A percentile compares a stretch with the other conserved stretches of the same genome.
Evolutionary conservation across 35 echinoderm and acorn worm genomes (phyloP).

Genomic region (Apostichopus japonicus): DNA sequence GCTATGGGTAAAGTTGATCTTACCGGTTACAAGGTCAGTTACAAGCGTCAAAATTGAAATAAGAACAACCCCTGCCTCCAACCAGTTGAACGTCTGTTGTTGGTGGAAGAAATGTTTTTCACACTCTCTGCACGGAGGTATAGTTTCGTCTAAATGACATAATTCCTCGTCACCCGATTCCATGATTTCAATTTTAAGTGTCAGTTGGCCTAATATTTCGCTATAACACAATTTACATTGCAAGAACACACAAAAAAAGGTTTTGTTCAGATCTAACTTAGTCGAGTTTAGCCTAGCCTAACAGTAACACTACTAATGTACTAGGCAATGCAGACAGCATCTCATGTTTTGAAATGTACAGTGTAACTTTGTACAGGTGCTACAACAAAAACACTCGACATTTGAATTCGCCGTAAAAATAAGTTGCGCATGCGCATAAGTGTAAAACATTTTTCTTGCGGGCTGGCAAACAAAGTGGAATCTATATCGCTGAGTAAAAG

Average conservation of each 20-base stretch:
- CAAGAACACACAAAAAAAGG: too few species aligned
- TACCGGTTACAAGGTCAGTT: slow-evolving; percentile 89
- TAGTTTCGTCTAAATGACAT: slow-evolving; percentile 54
- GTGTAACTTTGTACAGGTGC: background rate
- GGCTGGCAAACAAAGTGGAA: too few species aligned
- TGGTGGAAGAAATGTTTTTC: slow-evolving; percentile 73
- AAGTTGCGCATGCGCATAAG: background rate
- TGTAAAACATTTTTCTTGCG: too few species aligned
- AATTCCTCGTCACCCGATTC: background rate
- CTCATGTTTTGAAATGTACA: background rate
- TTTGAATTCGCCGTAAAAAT: background rate
- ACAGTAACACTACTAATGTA: background rate
- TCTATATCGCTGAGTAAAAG: too few species aligned
- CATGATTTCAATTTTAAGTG: background rate
- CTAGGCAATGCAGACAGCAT: background rate
- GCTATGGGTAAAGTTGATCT: background rate
- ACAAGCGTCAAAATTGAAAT: slow-evolving; percentile 79
- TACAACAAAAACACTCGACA: background rate
- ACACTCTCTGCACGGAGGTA: slow-evolving; percentile 77
- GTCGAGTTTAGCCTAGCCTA: background rate
- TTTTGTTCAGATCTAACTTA: too few species aligned
- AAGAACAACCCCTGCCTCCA: slow-evolving; percentile 79
- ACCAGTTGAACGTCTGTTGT: slow-evolving; percentile 74
- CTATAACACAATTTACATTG: background rate
- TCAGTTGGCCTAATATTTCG: background rate